phyloP scores from a whole-genome alignment of 92 coral and sea anemone species.

The Parazoanthus atlanticus region DNA sequence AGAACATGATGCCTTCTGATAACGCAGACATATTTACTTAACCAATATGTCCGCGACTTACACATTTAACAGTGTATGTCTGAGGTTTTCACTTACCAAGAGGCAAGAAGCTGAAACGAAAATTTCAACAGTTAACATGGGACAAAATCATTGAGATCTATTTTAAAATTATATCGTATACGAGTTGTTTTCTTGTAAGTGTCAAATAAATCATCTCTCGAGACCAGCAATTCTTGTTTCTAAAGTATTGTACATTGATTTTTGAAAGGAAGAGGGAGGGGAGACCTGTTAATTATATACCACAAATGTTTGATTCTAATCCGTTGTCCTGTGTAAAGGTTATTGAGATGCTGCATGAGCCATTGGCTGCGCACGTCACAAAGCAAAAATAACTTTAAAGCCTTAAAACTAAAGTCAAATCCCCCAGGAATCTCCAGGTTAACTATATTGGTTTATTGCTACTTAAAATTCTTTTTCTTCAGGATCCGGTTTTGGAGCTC shows the following conservation, averaged over 20 bases:
- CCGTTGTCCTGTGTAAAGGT: slow-evolving; percentile 17
- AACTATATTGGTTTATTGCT: slow-evolving; percentile 1
- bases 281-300: background rate
- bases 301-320: background rate
- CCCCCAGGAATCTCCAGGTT: slow-evolving; percentile 18
- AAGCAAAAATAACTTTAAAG: slow-evolving; percentile 36
- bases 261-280: background rate
- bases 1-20: slow-evolving; percentile 7
- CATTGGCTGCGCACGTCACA: slow-evolving; percentile 1
- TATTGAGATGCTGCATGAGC: background rate
- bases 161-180: background rate
- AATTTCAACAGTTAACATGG: background rate
- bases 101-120: background rate
- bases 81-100: background rate
- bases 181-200: background rate
- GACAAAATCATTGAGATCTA: background rate
- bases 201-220: background rate
- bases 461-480: background rate
- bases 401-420: slow-evolving; percentile 25
- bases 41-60: background rate
- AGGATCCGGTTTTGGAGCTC: background rate
- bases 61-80: background rate
- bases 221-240: background rate
- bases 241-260: background rate
- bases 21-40: slow-evolving; percentile 15